Base-by-base conservation (phyloP, 1,140 invertebrate species). In the Papilio glaucus region DNA sequence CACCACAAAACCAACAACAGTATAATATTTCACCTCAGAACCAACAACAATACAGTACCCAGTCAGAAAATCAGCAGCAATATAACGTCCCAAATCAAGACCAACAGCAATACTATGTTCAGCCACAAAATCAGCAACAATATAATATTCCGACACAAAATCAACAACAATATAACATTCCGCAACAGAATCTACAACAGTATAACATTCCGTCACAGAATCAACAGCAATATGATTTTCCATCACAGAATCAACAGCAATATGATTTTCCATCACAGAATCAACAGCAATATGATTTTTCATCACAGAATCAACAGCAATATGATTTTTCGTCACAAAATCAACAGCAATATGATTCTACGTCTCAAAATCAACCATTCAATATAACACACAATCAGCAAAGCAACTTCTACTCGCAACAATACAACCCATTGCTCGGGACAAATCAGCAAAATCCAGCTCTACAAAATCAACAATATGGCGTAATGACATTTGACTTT, bases 281-380 rank as follows among this genome's bases (percentile, higher is more conserved):
- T 8, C n/a, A 6, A 13, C 42, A 45, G 18, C 42, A 45, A 6
- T 62, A 62, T 15, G 15, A 37, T 13, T n/a, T 29, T 15, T 72
- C 72, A 42, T 69, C 77, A 7, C 82, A 85, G 65, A 73, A 76
- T 70, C 75, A 82, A 29, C 72, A 82, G 24, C 65, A 53, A 5
- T 86, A 78, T 71, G 78, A 87, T 6, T 83, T 89, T 0, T 76
- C 89, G 1, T 85, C 85, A 3, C 26, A 85, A 3, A 79, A 29
- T 37, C 26, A 61, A 15, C 24, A 61, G 24, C 60, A 61, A 37
- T 61, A 33, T 18, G n/a, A 69, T 69, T 8, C 21, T 12, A 21
- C 39, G 0, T 4, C 45, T 13, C 67, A 53, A 37, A 53, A 24
- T 37, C 67, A 69, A 69, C 67, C 45, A 18, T 49, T 69, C 42